Evolutionary conservation across 2,888 invertebrate species (phyloP).

Genomic region (Lasioglossum malachurum): DNA sequence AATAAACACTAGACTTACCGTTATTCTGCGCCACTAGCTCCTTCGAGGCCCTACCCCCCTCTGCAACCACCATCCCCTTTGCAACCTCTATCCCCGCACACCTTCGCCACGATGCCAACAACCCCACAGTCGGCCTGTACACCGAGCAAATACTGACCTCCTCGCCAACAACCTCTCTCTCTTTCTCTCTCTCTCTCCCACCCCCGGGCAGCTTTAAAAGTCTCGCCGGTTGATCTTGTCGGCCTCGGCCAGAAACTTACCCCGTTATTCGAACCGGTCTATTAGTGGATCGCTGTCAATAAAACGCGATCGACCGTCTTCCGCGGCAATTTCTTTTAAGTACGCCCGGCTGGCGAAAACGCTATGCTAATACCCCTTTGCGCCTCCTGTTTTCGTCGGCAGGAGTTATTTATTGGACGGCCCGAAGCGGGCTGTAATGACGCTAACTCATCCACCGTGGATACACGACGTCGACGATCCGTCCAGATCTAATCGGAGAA

Average conservation of each 20-base stretch:
- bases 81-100: conserved; percentile 22
- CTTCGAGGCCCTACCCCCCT: conserved; percentile 64
- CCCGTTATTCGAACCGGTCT: conserved; percentile 22
- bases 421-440: not conserved
- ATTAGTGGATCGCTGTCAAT: conserved; percentile 45
- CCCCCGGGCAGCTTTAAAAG: conserved; percentile 43
- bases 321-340: conserved; percentile 26
- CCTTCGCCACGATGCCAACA: conserved; percentile 66
- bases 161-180: conserved; percentile 28
- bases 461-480: not conserved
- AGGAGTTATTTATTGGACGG: conserved; percentile 21
- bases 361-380: conserved; percentile 22
- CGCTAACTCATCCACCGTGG: conserved; percentile 7
- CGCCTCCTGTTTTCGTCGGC: conserved; percentile 1
- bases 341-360: conserved; percentile 3
- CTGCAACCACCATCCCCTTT: conserved; percentile 43
- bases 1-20: conserved; percentile 83
- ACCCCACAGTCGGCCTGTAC: conserved; percentile 59
- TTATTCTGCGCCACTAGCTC: conserved; percentile 81
- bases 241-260: conserved; percentile 31
- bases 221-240: conserved; percentile 52
- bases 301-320: conserved; percentile 25
- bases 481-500: not conserved
- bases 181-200: not conserved
- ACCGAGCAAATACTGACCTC: conserved; percentile 74